phyloP scores from a whole-genome alignment of 30 jellyfish, hydroid and myxozoan genomes.

The Aurelia sp. region DNA sequence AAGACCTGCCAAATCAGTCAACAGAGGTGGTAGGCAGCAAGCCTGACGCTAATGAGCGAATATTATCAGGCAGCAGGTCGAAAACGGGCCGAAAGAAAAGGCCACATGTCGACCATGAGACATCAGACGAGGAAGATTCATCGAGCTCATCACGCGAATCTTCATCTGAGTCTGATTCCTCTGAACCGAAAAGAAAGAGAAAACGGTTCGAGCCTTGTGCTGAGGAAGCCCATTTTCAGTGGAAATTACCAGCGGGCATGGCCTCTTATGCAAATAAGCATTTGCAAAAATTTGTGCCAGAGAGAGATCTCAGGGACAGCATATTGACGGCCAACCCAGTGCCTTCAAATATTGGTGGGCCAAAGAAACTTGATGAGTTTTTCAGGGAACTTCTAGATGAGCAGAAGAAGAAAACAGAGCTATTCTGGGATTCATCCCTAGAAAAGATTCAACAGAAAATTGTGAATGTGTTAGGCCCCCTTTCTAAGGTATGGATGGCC shows the following conservation, averaged over 20 bases:
- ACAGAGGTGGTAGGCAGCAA: background rate
- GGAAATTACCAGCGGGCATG: too few species aligned
- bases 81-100: too few species aligned
- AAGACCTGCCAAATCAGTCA: background rate
- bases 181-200: too few species aligned
- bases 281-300: too few species aligned
- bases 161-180: conserved; percentile 5
- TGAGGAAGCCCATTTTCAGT: too few species aligned
- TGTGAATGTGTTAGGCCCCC: too few species aligned
- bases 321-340: conserved; percentile 34
- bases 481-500: too few species aligned
- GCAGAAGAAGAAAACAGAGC: conserved; percentile 23
- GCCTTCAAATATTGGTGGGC: conserved; percentile 32
- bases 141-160: background rate
- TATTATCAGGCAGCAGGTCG: too few species aligned
- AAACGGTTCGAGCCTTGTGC: too few species aligned
- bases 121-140: background rate
- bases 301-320: conserved; percentile 31
- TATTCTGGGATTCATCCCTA: too few species aligned
- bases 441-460: background rate
- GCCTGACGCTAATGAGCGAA: too few species aligned
- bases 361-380: conserved; percentile 36
- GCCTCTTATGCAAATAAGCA: too few species aligned
- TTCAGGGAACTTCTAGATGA: conserved; percentile 50
- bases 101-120: background rate